Conservation (phyloP, 2,113 vertebrate species). For the Paracanthobrama guichenoti region DNA sequence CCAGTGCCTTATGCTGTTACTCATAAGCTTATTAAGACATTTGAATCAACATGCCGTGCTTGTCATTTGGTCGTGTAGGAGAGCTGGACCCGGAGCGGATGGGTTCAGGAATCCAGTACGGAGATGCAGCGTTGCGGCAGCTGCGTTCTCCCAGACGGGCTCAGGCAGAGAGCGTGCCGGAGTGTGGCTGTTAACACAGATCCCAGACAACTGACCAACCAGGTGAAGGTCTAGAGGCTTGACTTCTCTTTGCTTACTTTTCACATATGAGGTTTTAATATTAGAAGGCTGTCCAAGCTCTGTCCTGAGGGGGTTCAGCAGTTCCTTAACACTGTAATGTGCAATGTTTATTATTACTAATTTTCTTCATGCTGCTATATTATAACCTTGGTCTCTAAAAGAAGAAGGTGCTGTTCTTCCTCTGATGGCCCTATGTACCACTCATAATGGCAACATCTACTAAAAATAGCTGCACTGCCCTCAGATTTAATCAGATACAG, state of each 20-base stretch:
- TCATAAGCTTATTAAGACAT: not conserved
- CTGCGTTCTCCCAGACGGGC: conserved; percentile 85
- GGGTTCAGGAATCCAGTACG: conserved; percentile 94
- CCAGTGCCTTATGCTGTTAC: not conserved
- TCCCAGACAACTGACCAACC: not conserved
- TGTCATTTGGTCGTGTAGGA: conserved; percentile 68
- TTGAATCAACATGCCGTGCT: not conserved
- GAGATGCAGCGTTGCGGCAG: conserved; percentile 86
- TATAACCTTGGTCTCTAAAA: not conserved
- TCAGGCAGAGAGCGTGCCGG: conserved; percentile 81
- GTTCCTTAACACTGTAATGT: not conserved
- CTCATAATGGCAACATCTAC: not conserved
- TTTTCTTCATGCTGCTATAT: not conserved
- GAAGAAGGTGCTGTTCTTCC: not conserved
- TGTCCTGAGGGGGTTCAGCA: not conserved
- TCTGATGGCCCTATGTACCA: not conserved
- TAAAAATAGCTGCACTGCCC: conserved; percentile 48
- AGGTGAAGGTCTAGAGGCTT: conserved; percentile 50
- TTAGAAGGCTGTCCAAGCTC: not conserved
- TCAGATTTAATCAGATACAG: conserved; percentile 35
- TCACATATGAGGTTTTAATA: not conserved
- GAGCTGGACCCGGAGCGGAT: conserved; percentile 93
- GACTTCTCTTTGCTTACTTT: not conserved
- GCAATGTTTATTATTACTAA: not conserved
- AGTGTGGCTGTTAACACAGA: conserved; percentile 82